Conservation (phyloP, 2,797 vertebrate genomes). For the Aeoliscus strigatus region DNA sequence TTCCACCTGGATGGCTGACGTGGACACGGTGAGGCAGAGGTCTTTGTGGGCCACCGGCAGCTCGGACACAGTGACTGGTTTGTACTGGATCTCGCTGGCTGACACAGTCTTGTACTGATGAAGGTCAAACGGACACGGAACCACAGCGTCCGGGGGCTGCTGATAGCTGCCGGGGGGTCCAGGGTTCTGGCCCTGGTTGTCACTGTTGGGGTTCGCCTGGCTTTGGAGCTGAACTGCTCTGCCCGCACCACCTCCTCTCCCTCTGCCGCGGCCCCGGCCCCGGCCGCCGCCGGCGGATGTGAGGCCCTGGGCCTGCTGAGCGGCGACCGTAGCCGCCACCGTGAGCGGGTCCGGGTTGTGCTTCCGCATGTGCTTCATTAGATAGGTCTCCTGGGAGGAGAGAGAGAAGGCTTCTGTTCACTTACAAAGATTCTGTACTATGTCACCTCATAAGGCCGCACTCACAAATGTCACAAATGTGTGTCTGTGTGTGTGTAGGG, state of each 20-base stretch:
- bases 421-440: no score
- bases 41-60: conserved; percentile 90
- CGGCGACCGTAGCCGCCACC: conserved; percentile 77
- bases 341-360: conserved; percentile 92
- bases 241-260: conserved; percentile 65
- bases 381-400: conserved; percentile 81
- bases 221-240: conserved; percentile 57
- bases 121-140: conserved; percentile 90
- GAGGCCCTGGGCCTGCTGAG: conserved; percentile 79
- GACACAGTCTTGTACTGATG: conserved; percentile 93
- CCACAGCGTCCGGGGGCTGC: conserved; percentile 49
- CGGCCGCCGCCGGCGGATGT: conserved; percentile 56
- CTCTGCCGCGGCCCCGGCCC: conserved; percentile 69
- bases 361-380: conserved; percentile 99
- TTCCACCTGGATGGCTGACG: conserved; percentile 94
- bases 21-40: conserved; percentile 98
- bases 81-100: conserved; percentile 78
- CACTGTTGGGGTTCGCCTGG: conserved; percentile 67
- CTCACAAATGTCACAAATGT: no score
- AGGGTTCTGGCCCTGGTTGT: conserved; percentile 67
- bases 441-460: no score
- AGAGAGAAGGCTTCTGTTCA: no score
- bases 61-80: conserved; percentile 73
- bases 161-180: conserved; percentile 70
- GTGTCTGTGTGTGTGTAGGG: no score